Evolutionary conservation across 2,797 vertebrate species (phyloP), one percentile per base, ranked within the genome.

Genomic region (Xyrichtys novacula): DNA sequence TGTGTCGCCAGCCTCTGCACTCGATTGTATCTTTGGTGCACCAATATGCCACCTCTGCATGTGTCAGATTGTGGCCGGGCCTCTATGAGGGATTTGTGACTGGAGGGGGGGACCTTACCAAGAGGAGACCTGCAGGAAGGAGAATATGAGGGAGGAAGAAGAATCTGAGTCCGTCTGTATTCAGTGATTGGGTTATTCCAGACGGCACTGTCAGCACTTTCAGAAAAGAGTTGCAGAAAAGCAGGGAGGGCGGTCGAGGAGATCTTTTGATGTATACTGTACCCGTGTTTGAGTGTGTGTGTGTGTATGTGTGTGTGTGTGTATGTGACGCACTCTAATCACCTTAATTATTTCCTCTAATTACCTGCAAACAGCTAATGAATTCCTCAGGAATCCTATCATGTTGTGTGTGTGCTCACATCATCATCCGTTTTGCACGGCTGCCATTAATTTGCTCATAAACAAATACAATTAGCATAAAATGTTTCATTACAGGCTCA

Each of bases 381-480:
- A 97, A 98, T 98, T 97, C 95, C 94, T 97, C 95, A 96, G 95
- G 96, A 96, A 96, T 96, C 94, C 95, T 95, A 96, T 96, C 97
- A 95, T 97, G 97, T 97, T 96, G 96, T 95, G 94, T 95, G 93
- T 95, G 95, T 94, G 96, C 95, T 96, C 96, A 95, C 96, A 95
- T 95, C 95, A 95, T 96, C 97, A 96, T 96, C 95, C 95, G 96
- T 97, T 98, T 97, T 96, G 95, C 96, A 96, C 95, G 95, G 95
- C 94, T 93, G 96, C 95, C 95, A 95, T 97, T 98, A 96, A 97
- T 97, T 97, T 98, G 95, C 97, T 96, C 96, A 96, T 98, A 97
- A 98, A 97, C 96, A 98, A 98, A 98, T 96, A 97, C 94, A 95
- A 97, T 98, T 97, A 97, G 95, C 96, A 97, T 96, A 96, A 96